Conservation (phyloP, 2,797 vertebrate species). For the Centroberyx gerrardi region DNA sequence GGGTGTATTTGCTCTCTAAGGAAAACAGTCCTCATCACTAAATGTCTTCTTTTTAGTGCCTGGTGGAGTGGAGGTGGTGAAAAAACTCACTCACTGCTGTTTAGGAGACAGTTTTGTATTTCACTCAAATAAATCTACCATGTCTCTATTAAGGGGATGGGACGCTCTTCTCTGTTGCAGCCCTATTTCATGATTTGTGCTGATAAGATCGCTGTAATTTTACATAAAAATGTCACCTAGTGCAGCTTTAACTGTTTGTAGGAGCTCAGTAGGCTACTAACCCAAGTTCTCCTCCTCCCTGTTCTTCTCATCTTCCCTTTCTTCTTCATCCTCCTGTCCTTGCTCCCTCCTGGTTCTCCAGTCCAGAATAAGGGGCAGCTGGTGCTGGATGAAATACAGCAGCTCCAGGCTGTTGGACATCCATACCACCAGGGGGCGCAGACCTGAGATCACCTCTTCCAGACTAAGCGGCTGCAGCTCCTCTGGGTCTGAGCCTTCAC, state of each 20-base stretch:
- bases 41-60: too few species aligned
- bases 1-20: too few species aligned
- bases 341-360: slow-evolving; percentile 70
- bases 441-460: slow-evolving; percentile 71
- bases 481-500: slow-evolving; percentile 38
- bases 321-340: slow-evolving; percentile 53
- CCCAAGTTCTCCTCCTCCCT: slow-evolving; percentile 65
- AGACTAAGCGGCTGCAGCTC: slow-evolving; percentile 41
- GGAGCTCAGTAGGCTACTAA: slow-evolving; percentile 38
- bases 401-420: slow-evolving; percentile 88
- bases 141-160: too few species aligned
- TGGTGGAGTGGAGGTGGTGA: too few species aligned
- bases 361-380: slow-evolving; percentile 83
- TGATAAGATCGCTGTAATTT: too few species aligned
- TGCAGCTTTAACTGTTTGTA: background rate
- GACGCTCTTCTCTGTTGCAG: too few species aligned
- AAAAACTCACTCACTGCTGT: too few species aligned
- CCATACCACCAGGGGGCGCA: slow-evolving; percentile 85
- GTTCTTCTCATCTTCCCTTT: slow-evolving; percentile 54
- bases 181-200: too few species aligned
- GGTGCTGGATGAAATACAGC: slow-evolving; percentile 86
- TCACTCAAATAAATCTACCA: too few species aligned
- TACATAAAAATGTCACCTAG: too few species aligned
- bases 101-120: too few species aligned
- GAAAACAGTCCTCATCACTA: too few species aligned